Conservation (phyloP, 2,888 invertebrate species). For the Maniola hyperantus region DNA sequence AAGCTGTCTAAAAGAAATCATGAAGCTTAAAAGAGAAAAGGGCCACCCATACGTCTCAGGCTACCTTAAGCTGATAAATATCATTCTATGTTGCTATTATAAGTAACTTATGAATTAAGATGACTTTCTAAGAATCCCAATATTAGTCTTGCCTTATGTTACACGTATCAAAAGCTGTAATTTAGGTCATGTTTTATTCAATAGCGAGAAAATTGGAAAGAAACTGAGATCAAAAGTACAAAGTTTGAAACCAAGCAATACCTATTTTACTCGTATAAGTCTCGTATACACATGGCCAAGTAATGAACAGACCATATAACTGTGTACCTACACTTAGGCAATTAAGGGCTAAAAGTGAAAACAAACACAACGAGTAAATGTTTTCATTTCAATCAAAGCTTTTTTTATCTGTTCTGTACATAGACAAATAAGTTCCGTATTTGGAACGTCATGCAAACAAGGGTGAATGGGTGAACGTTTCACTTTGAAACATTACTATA, state of each 20-base stretch:
- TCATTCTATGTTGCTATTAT: too few species aligned
- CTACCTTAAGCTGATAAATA: not conserved
- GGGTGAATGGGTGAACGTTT: constrained; percentile 17
- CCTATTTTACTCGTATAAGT: not conserved
- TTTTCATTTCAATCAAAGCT: constrained; percentile 28
- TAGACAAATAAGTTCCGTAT: constrained; percentile 25
- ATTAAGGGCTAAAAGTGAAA: constrained; percentile 29
- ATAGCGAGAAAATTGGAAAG: not conserved
- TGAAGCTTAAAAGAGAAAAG: not conserved
- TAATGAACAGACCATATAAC: constrained; percentile 24
- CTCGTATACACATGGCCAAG: not conserved
- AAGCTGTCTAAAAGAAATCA: not conserved
- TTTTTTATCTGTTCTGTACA: constrained; percentile 20
- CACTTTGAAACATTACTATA: constrained; percentile 12
- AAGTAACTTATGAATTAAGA: too few species aligned
- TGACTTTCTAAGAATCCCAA: too few species aligned
- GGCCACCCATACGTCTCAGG: not conserved
- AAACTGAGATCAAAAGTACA: not conserved
- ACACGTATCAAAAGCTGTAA: too few species aligned
- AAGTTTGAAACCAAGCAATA: constrained; percentile 1
- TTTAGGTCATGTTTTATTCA: too few species aligned
- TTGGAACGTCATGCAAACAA: constrained; percentile 24
- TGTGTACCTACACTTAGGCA: constrained; percentile 16
- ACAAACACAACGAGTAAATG: constrained; percentile 27
- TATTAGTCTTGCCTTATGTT: too few species aligned